Evolutionary conservation across 1,140 invertebrate genomes (phyloP), one percentile per base, ranked within the genome.

Genomic region (Heliconius melpomene): DNA sequence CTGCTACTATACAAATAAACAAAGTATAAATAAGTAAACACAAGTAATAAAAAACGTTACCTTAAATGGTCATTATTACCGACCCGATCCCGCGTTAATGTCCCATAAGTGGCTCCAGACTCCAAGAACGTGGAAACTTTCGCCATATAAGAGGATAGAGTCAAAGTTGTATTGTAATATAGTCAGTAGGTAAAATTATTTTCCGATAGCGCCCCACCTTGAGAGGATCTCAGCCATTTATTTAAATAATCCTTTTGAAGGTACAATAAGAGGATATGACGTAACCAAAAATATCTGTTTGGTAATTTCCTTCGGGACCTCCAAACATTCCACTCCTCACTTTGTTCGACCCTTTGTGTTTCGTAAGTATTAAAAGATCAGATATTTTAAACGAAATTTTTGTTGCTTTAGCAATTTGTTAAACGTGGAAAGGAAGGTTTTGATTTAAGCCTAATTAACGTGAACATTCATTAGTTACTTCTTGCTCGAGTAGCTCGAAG

Each of bases 271-370:
- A 29, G 23, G 13, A 66, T 66, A 66, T 66, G 57, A 66, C 23
- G 57, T n/a, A 23, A 66, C 9, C 23, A 29, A 29, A 66, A 23
- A 66, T 3, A 9, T 66, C 23, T 29, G 9, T 66, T 66, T 66
- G 8, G 11, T 66, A 66, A 66, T 66, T 26, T 66, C 23, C 57
- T 66, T 2, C 23, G 57, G 9, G 11, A 66, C n/a, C 20, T 66
- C 57, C 2, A 66, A 66, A 26, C 57, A 66, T 29, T 66, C 57
- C 57, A 26, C 57, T 26, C 54, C n/a, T 57, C n/a, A 23, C n/a
- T n/a, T 57, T 52, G 50, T 57, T 57, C 54, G n/a, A 57, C 54
- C n/a, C 54, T 23, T 57, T 66, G 57, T 66, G 23, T 66, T 66
- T 66, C 23, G 23, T 11, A 23, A 66, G 23, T 29, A 66, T 26